phyloP scores from a whole-genome alignment of 2,113 vertebrate genomes.

The Canis aureus region DNA sequence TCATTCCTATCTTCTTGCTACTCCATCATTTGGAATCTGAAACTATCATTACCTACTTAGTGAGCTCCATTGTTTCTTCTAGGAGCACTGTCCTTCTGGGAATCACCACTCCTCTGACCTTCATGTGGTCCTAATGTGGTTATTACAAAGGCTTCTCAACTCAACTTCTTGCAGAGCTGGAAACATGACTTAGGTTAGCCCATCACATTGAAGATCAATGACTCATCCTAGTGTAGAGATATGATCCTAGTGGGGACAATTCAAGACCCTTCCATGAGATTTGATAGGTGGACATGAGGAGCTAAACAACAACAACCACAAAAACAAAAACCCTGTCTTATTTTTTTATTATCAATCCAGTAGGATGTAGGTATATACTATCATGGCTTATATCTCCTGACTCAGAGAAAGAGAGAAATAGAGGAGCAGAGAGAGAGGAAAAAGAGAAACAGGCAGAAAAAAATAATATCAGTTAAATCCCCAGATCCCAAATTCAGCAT shows the following conservation, averaged over 20 bases:
- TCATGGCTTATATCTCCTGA: neutral
- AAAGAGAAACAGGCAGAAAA: neutral
- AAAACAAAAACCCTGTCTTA: neutral
- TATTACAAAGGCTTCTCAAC: neutral
- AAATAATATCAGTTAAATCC: neutral
- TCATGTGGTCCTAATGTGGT: neutral
- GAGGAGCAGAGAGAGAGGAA: neutral
- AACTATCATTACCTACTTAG: neutral
- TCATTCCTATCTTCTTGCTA: neutral
- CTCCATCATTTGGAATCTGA: neutral
- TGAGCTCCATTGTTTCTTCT: neutral
- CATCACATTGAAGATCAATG: neutral
- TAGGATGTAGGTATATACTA: neutral
- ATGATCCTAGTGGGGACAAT: neutral
- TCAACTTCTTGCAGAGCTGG: neutral
- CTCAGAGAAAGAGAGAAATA: neutral
- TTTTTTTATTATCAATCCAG: neutral
- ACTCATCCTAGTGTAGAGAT: neutral
- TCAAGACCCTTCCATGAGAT: neutral
- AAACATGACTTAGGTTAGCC: neutral
- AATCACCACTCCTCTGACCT: neutral
- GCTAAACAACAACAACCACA: neutral
- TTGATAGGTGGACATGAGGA: neutral
- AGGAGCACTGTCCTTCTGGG: neutral
- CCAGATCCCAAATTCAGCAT: neutral